These are phyloP conservation scores for Ficedula albicollis DNA, from an alignment of 2,797 vertebrate genomes.

Conservation along the genomic window DNA sequence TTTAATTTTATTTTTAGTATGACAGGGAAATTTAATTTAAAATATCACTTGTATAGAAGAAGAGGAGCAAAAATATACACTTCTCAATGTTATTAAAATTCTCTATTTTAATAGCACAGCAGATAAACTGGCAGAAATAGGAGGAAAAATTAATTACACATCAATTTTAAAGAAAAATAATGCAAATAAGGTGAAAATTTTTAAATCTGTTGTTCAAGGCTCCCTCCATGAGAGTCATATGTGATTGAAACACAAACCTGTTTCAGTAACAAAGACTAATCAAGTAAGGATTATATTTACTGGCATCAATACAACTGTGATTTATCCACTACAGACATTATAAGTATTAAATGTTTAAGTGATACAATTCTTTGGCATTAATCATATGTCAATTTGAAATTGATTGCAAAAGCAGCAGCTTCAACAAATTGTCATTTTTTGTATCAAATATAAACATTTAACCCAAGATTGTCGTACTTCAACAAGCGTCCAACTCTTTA, in stretches of 20 bases:
- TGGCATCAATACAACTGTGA: neutral
- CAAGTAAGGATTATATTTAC: neutral
- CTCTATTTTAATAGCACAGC: neutral
- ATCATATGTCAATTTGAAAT: neutral
- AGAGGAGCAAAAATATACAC: neutral
- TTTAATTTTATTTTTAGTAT: neutral
- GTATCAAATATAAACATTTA: neutral
- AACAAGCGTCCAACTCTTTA: neutral
- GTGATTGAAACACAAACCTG: neutral
- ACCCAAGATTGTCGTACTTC: neutral
- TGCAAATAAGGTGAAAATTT: neutral
- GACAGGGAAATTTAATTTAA: neutral
- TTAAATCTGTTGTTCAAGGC: neutral
- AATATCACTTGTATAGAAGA: neutral
- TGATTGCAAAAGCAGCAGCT: neutral
- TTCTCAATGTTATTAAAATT: neutral
- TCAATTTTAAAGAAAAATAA: neutral
- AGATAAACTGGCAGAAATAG: neutral
- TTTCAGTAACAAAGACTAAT: neutral
- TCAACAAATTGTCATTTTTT: neutral
- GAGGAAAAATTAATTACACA: neutral
- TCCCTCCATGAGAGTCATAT: neutral
- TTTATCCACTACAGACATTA: neutral
- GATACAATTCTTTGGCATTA: neutral
- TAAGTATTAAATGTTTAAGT: neutral